Evolutionary conservation across 92 coral and sea anemone species (phyloP), one percentile per base, ranked within the genome.

Genomic region (Palythoa heliodiscus): DNA sequence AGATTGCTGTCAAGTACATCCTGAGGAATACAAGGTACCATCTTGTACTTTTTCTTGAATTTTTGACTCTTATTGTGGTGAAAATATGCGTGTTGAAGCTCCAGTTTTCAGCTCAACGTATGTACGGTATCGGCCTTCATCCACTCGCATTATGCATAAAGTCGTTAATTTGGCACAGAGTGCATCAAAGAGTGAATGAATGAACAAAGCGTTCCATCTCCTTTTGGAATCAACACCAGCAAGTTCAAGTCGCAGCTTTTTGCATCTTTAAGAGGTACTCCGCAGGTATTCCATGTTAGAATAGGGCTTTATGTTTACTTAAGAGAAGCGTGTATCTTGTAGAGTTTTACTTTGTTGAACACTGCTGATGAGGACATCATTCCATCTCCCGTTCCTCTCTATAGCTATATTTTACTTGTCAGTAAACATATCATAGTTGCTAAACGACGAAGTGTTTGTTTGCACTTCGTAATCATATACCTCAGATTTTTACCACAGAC

Each of bases 221-320:
- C 23, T 60, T 80, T 80, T 80, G 84, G 84, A 80, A 66, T 74
- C 55, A 63, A 64, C 84, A 23, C 74, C 84, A 80, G 74, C 84
- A 80, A 80, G 84, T 64, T n/a, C 84, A 80, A 80, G 74, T 48
- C 73, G 48, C 84, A 47, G 74, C 74, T 80, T 80, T 64, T 80
- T 80, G 66, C 84, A 22, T 83, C 91, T 83, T 86, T 89, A 89
- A 86, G 84, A 89, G 92, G 92, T 89, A 89, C 85, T 70, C 76
- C 76, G 78, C 89, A 89, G 92, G 92, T 89, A 89, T 89, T 89
- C 88, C 78, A 70, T n/a, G 58, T 80, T 64, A 58, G 66, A 7
- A 47, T 80, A 80, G 63, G 84, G 74, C 9, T n/a, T 54, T 25
- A 54, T 76, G 23, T 53, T 10, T 52, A 69, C 16, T 37, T 25